Evolutionary conservation across 2,888 invertebrate genomes (phyloP), one percentile per base, ranked within the genome.

Genomic region (Tineola bisselliella): DNA sequence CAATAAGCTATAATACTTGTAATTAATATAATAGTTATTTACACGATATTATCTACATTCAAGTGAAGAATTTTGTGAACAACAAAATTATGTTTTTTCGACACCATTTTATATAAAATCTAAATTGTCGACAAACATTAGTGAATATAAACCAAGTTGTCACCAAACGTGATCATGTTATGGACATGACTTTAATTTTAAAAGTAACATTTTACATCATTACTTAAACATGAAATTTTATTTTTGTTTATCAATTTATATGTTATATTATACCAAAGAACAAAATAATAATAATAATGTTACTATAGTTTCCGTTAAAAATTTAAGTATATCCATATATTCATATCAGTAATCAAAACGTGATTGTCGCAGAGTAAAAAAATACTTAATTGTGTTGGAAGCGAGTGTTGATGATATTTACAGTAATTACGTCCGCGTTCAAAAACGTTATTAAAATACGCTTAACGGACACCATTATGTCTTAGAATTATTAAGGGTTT

Each of bases 371-470:
- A 65, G 78, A 72, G 76, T 73, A 78, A 82, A 86, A 82, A 79
- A 76, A 68, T 70, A 78, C 75, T 84, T 84, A 83, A 86, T 84
- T 84, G 79, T 82, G 79, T 71, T 71, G 70, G 69, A 75, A 61
- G 69, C 71, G 77, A 79, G 84, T 82, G 86, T 82, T 82, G 83
- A 84, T 81, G 81, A 77, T 76, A 81, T 80, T 81, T 79, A 80
- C 76, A 76, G 77, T 84, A 86, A 87, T 86, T 86, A 84, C 77
- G 72, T 72, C 70, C 73, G 74, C 74, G 75, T 70, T 73, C 75
- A 68, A 78, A 77, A 81, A 79, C 75, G 84, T 82, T 87, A 87
- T 87, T 87, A 87, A 86, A 87, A 84, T 79, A 68, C 79, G 77
- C 81, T 87, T 86, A 86, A 79, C 75, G 70, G 71, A 74, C 74